phyloP scores from a whole-genome alignment of 2,888 invertebrate genomes.

The Protophormia terraenovae region DNA sequence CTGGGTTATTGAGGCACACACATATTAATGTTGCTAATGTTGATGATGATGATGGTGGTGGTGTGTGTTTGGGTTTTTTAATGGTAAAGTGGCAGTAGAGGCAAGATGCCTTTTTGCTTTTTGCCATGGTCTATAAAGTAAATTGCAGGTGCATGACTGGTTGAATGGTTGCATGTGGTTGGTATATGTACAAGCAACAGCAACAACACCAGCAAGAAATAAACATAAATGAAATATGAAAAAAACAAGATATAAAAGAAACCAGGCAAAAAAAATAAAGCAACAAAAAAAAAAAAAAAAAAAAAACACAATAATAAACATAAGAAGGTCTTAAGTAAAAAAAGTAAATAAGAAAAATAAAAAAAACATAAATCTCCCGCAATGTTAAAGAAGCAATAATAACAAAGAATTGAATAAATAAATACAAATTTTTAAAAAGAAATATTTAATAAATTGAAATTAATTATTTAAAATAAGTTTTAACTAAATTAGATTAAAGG shows the following conservation, averaged over 20 bases:
- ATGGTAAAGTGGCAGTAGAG: constrained; percentile 56
- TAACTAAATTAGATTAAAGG: no score
- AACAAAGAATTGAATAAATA: constrained; percentile 61
- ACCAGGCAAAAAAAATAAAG: neutral
- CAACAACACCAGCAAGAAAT: constrained; percentile 45
- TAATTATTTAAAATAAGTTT: no score
- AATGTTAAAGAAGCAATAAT: constrained; percentile 72
- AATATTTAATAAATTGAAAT: neutral
- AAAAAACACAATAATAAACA: constrained; percentile 15
- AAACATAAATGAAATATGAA: constrained; percentile 54
- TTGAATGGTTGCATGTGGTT: constrained; percentile 69
- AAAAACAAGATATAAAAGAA: constrained; percentile 1
- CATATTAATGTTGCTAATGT: neutral
- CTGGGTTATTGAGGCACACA: no score
- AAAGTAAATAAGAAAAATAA: constrained; percentile 33
- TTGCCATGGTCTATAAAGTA: constrained; percentile 81
- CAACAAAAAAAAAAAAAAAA: constrained; percentile 20
- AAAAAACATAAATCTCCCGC: constrained; percentile 73
- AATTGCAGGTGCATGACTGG: constrained; percentile 80
- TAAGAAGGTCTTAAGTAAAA: constrained; percentile 51
- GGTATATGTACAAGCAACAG: constrained; percentile 5
- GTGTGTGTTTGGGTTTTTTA: constrained; percentile 13
- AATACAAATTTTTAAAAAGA: constrained; percentile 14
- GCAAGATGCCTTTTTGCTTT: constrained; percentile 71
- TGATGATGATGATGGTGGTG: neutral